Conservation (phyloP, 2,113 vertebrate species). For the Cheirogaleus medius region DNA sequence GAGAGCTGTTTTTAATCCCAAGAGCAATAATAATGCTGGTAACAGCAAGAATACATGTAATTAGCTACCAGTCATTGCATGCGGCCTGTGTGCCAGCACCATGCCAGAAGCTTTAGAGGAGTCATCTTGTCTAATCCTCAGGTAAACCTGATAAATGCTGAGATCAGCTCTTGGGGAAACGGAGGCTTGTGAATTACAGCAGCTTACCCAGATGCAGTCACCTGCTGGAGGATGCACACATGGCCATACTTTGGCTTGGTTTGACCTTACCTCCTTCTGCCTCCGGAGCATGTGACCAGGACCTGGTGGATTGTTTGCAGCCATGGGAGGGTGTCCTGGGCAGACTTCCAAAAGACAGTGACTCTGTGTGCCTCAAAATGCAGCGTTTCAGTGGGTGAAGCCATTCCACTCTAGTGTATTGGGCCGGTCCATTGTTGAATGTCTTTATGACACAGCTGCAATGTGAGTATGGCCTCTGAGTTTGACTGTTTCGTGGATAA, state of each 20-base stretch:
- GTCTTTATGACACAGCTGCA: not conserved
- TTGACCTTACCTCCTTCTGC: not conserved
- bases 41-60: fast-evolving
- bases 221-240: fast-evolving
- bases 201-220: not conserved
- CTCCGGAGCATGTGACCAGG: not conserved
- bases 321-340: not conserved
- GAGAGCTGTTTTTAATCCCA: not conserved
- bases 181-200: not conserved
- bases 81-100: fast-evolving
- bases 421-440: fast-evolving
- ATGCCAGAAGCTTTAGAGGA: no score
- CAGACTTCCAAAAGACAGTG: not conserved
- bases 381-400: not conserved
- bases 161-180: not conserved
- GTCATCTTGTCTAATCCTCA: not conserved
- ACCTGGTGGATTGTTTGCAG: fast-evolving
- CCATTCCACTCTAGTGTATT: fast-evolving
- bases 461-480: not conserved
- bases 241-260: fast-evolving
- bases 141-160: fast-evolving
- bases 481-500: no score
- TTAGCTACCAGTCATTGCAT: fast-evolving
- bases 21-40: not conserved
- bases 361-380: not conserved